These are phyloP conservation scores for Hydrolagus colliei DNA, from an alignment of 2,797 vertebrate genomes.

Conservation along the genomic window DNA sequence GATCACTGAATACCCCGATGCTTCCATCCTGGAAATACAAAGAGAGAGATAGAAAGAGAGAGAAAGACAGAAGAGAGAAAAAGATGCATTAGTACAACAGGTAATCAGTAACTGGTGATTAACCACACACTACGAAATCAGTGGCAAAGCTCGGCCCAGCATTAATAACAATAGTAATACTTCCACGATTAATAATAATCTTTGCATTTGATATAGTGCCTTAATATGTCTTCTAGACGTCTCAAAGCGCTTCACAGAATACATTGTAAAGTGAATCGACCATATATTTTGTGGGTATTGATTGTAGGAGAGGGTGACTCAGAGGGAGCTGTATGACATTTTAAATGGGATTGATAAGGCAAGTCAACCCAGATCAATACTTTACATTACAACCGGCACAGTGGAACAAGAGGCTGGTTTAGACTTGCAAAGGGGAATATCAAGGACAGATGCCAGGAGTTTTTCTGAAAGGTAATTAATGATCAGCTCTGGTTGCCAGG, in stretches of 20 bases:
- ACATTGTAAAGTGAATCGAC: no score
- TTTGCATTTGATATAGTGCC: no score
- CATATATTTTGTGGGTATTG: no score
- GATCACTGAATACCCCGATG: constrained; percentile 56
- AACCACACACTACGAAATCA: neutral
- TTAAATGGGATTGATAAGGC: neutral
- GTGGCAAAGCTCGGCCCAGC: constrained; percentile 24
- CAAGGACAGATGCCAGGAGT: no score
- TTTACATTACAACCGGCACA: no score
- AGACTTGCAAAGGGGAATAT: no score
- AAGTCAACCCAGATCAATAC: no score
- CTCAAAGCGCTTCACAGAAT: neutral
- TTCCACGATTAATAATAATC: no score
- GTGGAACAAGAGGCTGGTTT: no score
- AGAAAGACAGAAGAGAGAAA: constrained; percentile 54
- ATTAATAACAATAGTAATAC: neutral
- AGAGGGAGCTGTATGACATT: neutral
- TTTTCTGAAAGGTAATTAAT: no score
- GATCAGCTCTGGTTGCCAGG: no score
- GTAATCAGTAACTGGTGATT: constrained; percentile 40
- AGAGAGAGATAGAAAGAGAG: constrained; percentile 48
- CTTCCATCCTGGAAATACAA: constrained; percentile 67
- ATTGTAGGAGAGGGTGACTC: neutral
- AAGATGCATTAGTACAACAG: constrained; percentile 63
- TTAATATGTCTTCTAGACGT: neutral